Evolutionary conservation across 2,888 invertebrate species (phyloP), one percentile per base, ranked within the genome.

Genomic region (Melieria omissa): DNA sequence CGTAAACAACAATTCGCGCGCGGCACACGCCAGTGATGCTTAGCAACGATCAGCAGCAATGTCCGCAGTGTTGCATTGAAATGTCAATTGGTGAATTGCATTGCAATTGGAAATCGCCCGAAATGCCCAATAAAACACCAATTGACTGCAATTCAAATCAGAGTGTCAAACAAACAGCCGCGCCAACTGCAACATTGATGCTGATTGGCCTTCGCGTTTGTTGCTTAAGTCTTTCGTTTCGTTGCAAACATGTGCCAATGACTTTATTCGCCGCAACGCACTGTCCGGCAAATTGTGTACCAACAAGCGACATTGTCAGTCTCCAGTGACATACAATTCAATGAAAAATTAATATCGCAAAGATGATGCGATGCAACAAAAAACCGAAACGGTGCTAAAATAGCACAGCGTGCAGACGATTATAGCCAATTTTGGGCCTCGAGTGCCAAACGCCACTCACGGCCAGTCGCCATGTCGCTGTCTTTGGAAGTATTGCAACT

Each of bases 51-150:
- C 16, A 5, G 8, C 14, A 47, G 60, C 14, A 70, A 16, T 49
- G 55, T 3, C 7, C 49, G 61, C 49, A 66, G 58, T 66, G 66
- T 71, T 71, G 72, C 75, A 77, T 75, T 77, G 75, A 77, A 74
- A 75, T 77, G 77, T 77, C 77, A 77, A 75, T 73, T 69, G 74
- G 67, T 68, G 71, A 67, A 64, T 70, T 72, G 62, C 6, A 46
- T 42, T 44, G 16, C 54, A 52, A 54, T 66, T 67, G 62, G 46
- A 60, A 54, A 55, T 63, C 49, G 57, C 47, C 49, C 5, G 12
- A 58, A 41, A 12, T 44, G 29, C 42, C 62, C 55, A 64, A 58
- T 70, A 61, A 67, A 70, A 58, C 46, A 42, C 60, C 64, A 55
- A 64, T 65, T 47, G 66, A 60, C 52, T 52, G 42, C 58, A 55